Base-by-base conservation (phyloP, 2,888 invertebrate genomes). In the Lochmaea capreae region DNA sequence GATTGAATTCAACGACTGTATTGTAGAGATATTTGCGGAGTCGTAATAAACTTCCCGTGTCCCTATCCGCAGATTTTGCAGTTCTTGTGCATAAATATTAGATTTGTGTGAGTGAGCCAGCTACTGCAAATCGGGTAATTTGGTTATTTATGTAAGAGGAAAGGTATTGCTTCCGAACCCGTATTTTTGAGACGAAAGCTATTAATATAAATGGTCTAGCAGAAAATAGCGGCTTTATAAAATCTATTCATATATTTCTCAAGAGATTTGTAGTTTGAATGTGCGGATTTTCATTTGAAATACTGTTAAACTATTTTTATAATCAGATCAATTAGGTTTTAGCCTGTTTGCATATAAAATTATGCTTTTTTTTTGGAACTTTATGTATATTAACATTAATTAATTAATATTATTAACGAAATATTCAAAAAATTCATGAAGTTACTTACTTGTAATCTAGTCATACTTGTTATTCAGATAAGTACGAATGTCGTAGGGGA, bases 91-190 rank as follows among this genome's bases (percentile, higher is more conserved):
- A 43, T 63, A 63, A 63, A 63, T 63, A 42, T 63, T 63, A 43
- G 43, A 63, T 61, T 33, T 59, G 33, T 59, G 14, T 59, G 59
- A 39, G 39, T 42, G 42, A 14, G 16, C 42, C 16, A 18, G 62
- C 43, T 18, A 63, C 62, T 63, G 43, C 43, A 63, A 43, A 63
- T 63, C 42, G 43, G 43, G 16, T 63, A 43, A 63, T 63, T 39
- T 63, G 14, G 62, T 63, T 63, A 63, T 63, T 63, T 43, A 63
- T 63, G 62, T 63, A 63, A 18, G 16, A 63, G 43, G 43, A 42
- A 63, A 63, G 43, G 16, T 63, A 62, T 62, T 62, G 62, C 42
- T 43, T 11, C 11, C 43, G 16, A 43, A 43, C 11, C 18, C 16
- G 62, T 63, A 63, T 63, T 63, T 62, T 63, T 63, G 11, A 42